Evolutionary conservation across 2,113 vertebrate genomes (phyloP), one percentile per base, ranked within the genome.

Genomic region (Otis tarda): DNA sequence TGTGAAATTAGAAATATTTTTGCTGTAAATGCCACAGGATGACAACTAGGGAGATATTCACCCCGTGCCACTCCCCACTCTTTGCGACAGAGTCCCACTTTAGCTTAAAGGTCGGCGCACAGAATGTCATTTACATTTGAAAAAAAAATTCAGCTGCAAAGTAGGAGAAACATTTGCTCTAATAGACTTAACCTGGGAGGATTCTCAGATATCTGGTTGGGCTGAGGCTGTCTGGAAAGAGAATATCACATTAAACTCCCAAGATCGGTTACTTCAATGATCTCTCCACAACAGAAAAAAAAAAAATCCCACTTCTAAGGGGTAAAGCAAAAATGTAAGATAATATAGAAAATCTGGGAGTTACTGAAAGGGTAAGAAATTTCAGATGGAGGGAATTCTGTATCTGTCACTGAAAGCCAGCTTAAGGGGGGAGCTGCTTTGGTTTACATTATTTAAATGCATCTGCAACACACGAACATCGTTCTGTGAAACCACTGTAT

Each of bases 391-490:
- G 65, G 74, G 89, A 87, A 89, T 95, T 89, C 86, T 82, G 69
- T 81, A 70, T 79, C 80, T 92, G 86, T 89, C 86, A 79, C 49
- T 82, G 83, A 75, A 22, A 96, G 63, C 69, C 80, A 90, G 74
- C 77, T 89, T 94, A 93, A 91, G 87, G 39, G 73, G 52, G 56
- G 68, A 86, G 79, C 93, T 74, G 74, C 77, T 94, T 96, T 94
- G 67, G 94, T 92, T 95, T 90, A 81, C 60, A 33, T 88, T 88
- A 94, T 96, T 95, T 92, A 96, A 93, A 93, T 77, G 83, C 82
- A 95, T 55, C 63, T 91, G 90, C 60, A 87, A 94, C 78, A 87
- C 49, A 87, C 65, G 74, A 94, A 91, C 28, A 6, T 50, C 35
- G 37, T 10, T 84, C 41, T 94, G 70, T 63, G 88, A 89, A 93